Conservation (phyloP, 2,797 vertebrate species). For the Vultur gryphus region DNA sequence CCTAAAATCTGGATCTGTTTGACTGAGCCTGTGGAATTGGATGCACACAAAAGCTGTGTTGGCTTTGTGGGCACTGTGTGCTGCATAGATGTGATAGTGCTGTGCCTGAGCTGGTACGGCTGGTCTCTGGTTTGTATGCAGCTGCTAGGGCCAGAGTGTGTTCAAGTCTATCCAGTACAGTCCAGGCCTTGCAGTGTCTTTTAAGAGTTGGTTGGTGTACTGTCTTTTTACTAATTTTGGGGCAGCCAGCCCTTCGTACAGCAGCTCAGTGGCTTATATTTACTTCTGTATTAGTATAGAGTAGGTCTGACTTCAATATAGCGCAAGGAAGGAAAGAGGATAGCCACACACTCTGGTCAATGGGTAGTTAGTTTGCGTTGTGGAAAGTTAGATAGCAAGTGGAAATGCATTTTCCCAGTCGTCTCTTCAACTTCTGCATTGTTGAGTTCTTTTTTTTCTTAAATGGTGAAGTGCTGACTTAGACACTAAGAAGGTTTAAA, state of each 20-base stretch:
- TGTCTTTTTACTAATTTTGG: background rate
- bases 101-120: background rate
- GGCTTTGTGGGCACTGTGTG: background rate
- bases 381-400: background rate
- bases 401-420: background rate
- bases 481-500: background rate
- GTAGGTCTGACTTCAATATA: background rate
- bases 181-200: background rate
- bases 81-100: background rate
- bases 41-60: background rate
- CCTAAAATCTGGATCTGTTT: background rate
- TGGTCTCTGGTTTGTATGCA: background rate
- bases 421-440: background rate
- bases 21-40: background rate
- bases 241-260: background rate
- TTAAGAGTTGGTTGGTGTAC: background rate
- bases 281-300: background rate
- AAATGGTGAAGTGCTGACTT: background rate
- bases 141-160: background rate
- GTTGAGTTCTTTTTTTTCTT: background rate
- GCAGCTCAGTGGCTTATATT: background rate
- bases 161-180: rapidly evolving
- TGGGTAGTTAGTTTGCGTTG: background rate
- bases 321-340: background rate
- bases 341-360: background rate